Base-by-base conservation (phyloP, 1,140 invertebrate species). In the Ptiloglossa arizonensis region DNA sequence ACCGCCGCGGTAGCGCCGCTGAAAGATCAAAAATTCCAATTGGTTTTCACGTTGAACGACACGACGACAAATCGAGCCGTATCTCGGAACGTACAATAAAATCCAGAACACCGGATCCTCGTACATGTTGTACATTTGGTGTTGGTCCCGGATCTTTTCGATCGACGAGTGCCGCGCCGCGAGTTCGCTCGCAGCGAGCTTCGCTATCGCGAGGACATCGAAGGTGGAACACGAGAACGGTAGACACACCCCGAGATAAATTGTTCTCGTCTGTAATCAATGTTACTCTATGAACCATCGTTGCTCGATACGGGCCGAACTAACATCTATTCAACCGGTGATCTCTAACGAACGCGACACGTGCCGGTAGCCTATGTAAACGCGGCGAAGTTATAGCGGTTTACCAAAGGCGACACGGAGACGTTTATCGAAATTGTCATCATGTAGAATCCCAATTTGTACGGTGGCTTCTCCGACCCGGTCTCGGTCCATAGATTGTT, bases 211-310 rank as follows among this genome's bases (percentile, higher is more conserved):
- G 17, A 89, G 82, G 6, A 96, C 94, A 72, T 96, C 95, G 13
- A 93, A 86, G 19, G 94, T 93, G 5, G 90, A 92, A 88, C 96
- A 97, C 1, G 94, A 93, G 41, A 93, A 93, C 6, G 96, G 96
- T 48, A 97, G 91, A 86, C 96, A 97, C 2, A 96, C 89, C 0
- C 96, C 96, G 17, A 97, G 89, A 68, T 96, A 94, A 41, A 97
- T 91, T 6, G 94, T 73, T 86, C 89, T 87, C 66, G 87, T 89
- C 91, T 92, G 67, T 5, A 60, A 76, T 46, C 9, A 60, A 48
- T 11, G 86, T 50, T 32, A 57, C 5, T 52, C 50, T 52, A 0
- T 2, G 8, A 15, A 52, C 2, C 38, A 17, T 67, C n/a, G 13
- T 19, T 15, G 15, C 38, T 15, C 15, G 1, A 19, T 15, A 11